A percentile compares a stretch with the other conserved stretches of the same genome.
phyloP scores from a whole-genome alignment of 2,113 vertebrate species.

The Forbesichthys papilliferus region DNA sequence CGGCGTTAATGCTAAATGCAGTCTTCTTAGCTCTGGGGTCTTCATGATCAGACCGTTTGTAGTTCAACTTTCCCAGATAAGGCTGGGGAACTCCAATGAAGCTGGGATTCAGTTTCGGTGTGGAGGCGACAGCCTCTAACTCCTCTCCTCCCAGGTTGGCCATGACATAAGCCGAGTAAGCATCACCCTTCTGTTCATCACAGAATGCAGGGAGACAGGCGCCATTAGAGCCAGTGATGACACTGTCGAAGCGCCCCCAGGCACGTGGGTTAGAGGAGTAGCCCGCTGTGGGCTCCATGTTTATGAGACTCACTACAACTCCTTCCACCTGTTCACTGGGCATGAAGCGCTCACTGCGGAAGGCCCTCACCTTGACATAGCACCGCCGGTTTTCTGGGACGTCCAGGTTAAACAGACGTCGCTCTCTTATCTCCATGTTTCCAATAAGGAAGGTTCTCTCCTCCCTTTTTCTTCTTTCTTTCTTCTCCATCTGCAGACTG shows the following conservation, averaged over 20 bases:
- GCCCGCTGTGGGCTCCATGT: constrained; percentile 88
- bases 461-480: constrained; percentile 83
- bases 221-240: constrained; percentile 87
- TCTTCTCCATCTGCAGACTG: constrained; percentile 82
- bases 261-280: constrained; percentile 91
- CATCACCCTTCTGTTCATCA: constrained; percentile 85
- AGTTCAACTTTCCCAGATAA: constrained; percentile 89
- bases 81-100: constrained; percentile 93
- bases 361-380: constrained; percentile 91
- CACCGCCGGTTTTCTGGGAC: constrained; percentile 94
- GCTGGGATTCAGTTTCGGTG: constrained; percentile 88
- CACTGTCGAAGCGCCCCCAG: constrained; percentile 96
- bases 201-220: constrained; percentile 96
- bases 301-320: constrained; percentile 91
- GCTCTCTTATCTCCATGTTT: constrained; percentile 97
- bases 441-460: constrained; percentile 93
- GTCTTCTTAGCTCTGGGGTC: constrained; percentile 89
- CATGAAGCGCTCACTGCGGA: constrained; percentile 92
- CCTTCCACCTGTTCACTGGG: constrained; percentile 92
- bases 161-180: constrained; percentile 89
- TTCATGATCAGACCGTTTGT: constrained; percentile 88
- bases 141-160: constrained; percentile 95
- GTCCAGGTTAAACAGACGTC: constrained; percentile 93
- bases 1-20: constrained; percentile 91
- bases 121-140: constrained; percentile 87